A percentile compares a stretch with the other conserved stretches of the same genome.
phyloP scores from a whole-genome alignment of 1,140 invertebrate genomes.

The Aphelenchoides besseyi region DNA sequence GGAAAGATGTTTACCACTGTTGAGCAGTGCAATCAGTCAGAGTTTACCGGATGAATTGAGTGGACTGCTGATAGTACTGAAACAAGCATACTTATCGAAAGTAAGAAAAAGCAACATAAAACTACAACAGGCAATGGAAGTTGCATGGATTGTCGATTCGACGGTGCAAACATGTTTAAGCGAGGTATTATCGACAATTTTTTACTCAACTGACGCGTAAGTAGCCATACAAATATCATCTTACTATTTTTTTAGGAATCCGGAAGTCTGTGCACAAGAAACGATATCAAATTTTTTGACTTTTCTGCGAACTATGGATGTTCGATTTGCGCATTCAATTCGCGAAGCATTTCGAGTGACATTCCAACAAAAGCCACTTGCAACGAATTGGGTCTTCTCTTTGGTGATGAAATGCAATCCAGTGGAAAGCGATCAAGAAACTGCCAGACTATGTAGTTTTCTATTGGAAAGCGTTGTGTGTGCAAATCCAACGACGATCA shows the following conservation, averaged over 20 bases:
- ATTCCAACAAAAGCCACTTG: background rate
- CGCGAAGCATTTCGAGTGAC: background rate
- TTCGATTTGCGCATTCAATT: background rate
- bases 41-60: background rate
- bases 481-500: background rate
- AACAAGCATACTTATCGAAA: background rate
- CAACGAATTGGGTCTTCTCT: background rate
- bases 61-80: background rate
- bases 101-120: background rate
- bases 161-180: background rate
- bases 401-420: background rate
- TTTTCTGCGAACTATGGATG: background rate
- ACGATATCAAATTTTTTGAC: background rate
- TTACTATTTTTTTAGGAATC: too few species aligned
- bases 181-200: background rate
- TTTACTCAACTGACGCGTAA: too few species aligned
- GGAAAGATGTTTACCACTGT: background rate
- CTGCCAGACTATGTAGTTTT: background rate
- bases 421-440: background rate
- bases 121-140: background rate
- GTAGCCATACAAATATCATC: too few species aligned
- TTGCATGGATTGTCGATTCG: background rate
- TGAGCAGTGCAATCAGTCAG: background rate
- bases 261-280: too few species aligned
- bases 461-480: background rate